These are phyloP conservation scores for Drosophila parabipectinata DNA, from an alignment of 1,140 invertebrate species.

Conservation along the genomic window DNA sequence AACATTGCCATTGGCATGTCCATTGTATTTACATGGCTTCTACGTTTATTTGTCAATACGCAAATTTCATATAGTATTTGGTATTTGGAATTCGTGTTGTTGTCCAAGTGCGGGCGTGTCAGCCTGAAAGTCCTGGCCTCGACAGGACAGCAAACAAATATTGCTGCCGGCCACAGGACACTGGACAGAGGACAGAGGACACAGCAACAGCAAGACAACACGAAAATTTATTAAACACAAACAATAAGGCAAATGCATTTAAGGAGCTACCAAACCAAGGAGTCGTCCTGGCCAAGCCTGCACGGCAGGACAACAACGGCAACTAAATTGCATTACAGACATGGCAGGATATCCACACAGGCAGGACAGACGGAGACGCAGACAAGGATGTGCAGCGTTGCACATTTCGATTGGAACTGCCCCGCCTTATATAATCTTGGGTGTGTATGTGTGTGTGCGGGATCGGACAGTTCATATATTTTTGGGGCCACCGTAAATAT, in stretches of 20 bases:
- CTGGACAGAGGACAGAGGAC: neutral
- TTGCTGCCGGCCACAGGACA: constrained; percentile 58
- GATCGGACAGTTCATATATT: constrained; percentile 63
- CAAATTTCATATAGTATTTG: constrained; percentile 80
- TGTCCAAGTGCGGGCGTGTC: constrained; percentile 21
- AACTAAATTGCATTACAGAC: constrained; percentile 81
- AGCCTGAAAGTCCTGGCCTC: constrained; percentile 56
- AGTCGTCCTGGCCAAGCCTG: constrained; percentile 23
- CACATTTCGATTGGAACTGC: constrained; percentile 74
- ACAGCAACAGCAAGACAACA: constrained; percentile 56
- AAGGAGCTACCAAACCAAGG: constrained; percentile 45
- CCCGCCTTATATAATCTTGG: constrained; percentile 20
- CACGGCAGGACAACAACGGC: constrained; percentile 58
- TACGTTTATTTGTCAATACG: constrained; percentile 82
- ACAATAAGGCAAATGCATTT: constrained; percentile 82
- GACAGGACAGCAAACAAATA: constrained; percentile 77
- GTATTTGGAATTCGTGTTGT: constrained; percentile 47
- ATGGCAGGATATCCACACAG: constrained; percentile 33
- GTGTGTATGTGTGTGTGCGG: constrained; percentile 1
- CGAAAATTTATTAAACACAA: constrained; percentile 82
- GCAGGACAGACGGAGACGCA: constrained; percentile 2
- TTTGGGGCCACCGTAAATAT: constrained; percentile 58
- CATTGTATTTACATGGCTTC: constrained; percentile 77
- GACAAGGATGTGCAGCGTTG: constrained; percentile 77
- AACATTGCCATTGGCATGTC: constrained; percentile 77